A percentile compares a stretch with the other conserved stretches of the same genome.
Evolutionary conservation across 2,113 vertebrate species (phyloP).

Genomic region (Leptosomus discolor): DNA sequence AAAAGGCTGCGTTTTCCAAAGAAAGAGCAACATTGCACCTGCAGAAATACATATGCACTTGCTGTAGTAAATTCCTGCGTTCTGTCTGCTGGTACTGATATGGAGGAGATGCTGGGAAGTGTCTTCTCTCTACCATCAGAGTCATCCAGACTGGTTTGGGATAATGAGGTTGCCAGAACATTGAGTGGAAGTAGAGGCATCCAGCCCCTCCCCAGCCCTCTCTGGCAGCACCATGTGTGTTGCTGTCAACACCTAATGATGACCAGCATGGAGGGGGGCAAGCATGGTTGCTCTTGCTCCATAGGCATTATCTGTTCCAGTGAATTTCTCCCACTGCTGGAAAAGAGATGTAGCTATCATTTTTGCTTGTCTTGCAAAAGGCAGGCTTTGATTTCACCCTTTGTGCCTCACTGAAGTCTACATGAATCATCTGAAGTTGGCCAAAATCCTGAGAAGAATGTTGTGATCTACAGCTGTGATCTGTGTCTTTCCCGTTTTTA

Average conservation of each 20-base stretch:
- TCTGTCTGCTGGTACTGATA: not conserved
- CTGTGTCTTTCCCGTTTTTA: not conserved
- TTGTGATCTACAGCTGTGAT: not conserved
- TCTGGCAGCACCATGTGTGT: not conserved
- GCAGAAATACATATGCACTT: not conserved
- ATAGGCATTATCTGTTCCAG: not conserved
- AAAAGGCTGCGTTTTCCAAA: not conserved
- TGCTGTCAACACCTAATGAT: not conserved
- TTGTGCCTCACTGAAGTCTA: not conserved
- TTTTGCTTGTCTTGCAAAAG: not conserved
- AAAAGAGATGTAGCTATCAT: not conserved
- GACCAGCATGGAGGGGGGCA: not conserved
- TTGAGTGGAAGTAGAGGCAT: not conserved
- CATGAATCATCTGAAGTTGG: not conserved
- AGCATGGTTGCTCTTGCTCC: not conserved
- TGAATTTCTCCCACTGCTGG: not conserved
- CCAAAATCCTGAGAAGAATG: not conserved
- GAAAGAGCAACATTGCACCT: not conserved
- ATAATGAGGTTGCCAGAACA: not conserved
- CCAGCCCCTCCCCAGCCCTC: not conserved
- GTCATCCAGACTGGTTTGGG: not conserved
- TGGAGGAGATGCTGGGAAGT: not conserved
- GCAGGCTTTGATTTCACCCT: not conserved
- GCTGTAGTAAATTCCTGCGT: not conserved
- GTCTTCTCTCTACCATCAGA: not conserved